Conservation (phyloP, 1,140 invertebrate species). For the Apis florea region DNA sequence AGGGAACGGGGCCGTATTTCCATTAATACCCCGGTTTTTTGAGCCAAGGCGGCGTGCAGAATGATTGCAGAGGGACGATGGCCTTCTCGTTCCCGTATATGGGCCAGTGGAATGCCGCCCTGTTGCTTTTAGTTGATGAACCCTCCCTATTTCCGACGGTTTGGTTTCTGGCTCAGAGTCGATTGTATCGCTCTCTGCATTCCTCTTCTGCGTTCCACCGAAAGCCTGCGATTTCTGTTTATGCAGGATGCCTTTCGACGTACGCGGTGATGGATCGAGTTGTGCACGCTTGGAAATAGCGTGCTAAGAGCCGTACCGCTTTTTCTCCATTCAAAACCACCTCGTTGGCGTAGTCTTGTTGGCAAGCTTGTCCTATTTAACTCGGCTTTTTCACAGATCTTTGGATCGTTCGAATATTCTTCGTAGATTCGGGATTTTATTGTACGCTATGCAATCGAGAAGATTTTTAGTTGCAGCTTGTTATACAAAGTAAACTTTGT, state of each 20-base stretch:
- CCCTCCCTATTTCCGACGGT: slow-evolving; percentile 46
- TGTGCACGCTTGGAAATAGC: background rate
- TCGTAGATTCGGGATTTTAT: background rate
- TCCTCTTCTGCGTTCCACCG: background rate
- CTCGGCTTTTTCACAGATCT: background rate
- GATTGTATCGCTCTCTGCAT: slow-evolving; percentile 1
- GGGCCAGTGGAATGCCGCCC: slow-evolving; percentile 59
- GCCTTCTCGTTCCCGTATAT: slow-evolving; percentile 57
- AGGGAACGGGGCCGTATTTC: background rate
- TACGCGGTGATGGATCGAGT: slow-evolving; percentile 2
- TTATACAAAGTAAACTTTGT: too few species aligned
- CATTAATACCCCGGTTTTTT: slow-evolving; percentile 40
- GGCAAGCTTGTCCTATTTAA: too few species aligned
- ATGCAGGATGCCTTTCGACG: slow-evolving; percentile 8
- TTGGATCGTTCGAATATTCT: background rate
- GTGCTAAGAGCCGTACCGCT: background rate
- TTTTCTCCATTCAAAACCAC: background rate
- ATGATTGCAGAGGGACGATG: slow-evolving; percentile 49
- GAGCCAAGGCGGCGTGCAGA: slow-evolving; percentile 15
- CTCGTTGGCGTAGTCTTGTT: background rate
- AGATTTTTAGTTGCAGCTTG: background rate
- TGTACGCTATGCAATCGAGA: background rate
- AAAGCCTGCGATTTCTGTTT: slow-evolving; percentile 19
- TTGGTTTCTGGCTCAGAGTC: slow-evolving; percentile 24
- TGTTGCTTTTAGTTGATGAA: slow-evolving; percentile 71